These are phyloP conservation scores for Alca torda DNA, from an alignment of 2,797 vertebrate genomes.

Conservation along the genomic window DNA sequence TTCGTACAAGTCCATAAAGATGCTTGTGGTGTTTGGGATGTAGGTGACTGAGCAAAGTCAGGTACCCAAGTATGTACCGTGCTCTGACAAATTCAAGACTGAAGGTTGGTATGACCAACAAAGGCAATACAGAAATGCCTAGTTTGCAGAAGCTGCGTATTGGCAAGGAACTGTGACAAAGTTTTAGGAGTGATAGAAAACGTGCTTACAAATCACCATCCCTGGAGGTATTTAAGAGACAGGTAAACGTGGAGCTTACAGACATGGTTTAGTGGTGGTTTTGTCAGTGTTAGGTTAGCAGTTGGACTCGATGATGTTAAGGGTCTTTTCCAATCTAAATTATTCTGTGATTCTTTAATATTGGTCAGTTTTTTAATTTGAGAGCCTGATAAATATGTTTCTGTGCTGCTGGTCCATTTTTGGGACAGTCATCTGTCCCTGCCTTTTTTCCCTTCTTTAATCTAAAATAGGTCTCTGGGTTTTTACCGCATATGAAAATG, in stretches of 20 bases:
- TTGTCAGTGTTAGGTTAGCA: neutral
- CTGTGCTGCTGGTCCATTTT: neutral
- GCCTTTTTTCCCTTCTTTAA: neutral
- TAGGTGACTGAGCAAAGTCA: neutral
- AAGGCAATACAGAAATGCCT: neutral
- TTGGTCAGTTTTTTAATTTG: neutral
- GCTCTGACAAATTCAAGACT: neutral
- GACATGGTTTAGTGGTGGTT: neutral
- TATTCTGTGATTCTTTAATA: neutral
- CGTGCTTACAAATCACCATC: neutral
- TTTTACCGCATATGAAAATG: neutral
- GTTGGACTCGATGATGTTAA: neutral
- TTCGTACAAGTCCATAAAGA: neutral
- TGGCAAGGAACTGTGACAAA: neutral
- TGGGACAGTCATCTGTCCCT: neutral
- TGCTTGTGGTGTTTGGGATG: neutral
- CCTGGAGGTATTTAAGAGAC: neutral
- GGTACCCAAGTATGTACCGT: neutral
- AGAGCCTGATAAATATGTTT: neutral
- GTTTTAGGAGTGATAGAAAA: neutral
- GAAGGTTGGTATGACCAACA: neutral
- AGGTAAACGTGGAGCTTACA: neutral
- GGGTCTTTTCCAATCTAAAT: neutral
- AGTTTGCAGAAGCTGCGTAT: neutral
- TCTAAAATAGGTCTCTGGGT: neutral